These are phyloP conservation scores for Leptobrachium leishanense DNA, from an alignment of 2,113 vertebrate genomes.

Conservation along the genomic window DNA sequence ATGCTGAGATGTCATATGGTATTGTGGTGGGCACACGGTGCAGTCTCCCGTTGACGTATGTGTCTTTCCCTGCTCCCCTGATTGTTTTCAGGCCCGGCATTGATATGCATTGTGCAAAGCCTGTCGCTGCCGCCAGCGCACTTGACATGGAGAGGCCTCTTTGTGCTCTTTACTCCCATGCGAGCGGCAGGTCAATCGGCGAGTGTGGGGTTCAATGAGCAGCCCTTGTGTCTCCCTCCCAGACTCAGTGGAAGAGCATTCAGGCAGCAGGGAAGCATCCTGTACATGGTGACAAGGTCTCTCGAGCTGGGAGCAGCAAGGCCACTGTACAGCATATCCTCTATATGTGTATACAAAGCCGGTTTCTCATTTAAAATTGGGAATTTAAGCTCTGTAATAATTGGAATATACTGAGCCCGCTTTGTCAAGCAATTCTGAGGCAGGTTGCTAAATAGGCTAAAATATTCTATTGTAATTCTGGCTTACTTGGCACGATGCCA, in stretches of 20 bases:
- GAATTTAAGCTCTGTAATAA: too few species aligned
- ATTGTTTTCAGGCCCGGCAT: slow-evolving; percentile 55
- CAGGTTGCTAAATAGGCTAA: too few species aligned
- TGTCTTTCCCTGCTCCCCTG: slow-evolving; percentile 50
- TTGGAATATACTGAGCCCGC: too few species aligned
- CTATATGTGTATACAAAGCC: too few species aligned
- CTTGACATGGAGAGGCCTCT: slow-evolving; percentile 65
- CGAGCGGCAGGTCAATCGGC: slow-evolving; percentile 61
- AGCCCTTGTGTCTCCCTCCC: slow-evolving; percentile 58
- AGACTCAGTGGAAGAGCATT: slow-evolving; percentile 61
- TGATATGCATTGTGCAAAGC: slow-evolving; percentile 58
- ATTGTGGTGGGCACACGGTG: not conserved
- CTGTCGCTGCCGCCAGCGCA: slow-evolving; percentile 51
- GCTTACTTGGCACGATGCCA: too few species aligned
- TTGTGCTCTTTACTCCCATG: slow-evolving; percentile 59
- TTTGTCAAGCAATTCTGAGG: too few species aligned
- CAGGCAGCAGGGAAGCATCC: slow-evolving; percentile 58
- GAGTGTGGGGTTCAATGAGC: slow-evolving; percentile 58
- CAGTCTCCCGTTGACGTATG: not conserved
- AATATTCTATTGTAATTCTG: too few species aligned
- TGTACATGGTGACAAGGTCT: slow-evolving; percentile 67
- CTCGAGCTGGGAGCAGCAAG: slow-evolving; percentile 56
- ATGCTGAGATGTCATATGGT: too few species aligned
- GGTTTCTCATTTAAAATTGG: too few species aligned
- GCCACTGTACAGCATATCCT: slow-evolving; percentile 52